Evolutionary conservation across 37 sponge, comb jelly and placozoan genomes (phyloP), one percentile per base, ranked within the genome.

Genomic region (Dysidea cf. avara): DNA sequence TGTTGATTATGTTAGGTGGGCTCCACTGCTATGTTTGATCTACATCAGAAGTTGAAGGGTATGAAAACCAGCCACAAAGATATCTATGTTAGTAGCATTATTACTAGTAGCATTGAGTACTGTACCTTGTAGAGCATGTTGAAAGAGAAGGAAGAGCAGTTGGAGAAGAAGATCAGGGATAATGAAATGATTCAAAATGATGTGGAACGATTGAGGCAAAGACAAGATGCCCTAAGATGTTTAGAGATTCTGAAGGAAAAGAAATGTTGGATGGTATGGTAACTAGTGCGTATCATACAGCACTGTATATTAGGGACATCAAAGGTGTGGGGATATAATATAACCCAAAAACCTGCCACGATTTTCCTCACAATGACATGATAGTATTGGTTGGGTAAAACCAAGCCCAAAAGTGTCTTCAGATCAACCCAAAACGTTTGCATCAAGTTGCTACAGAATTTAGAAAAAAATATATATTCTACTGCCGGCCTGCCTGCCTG

Each of bases 211-310:
- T 85, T 64, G 56, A 64, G 61, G 43, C 80, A 90, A 24, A 35
- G 89, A 30, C 77, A 93, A 74, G 32, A 79, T 7, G 61, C 63
- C 47, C 32, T 91, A 39, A 50, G 64, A 34, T 60, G 74, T 20
- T 73, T 97, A 11, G 68, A 79, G 24, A 56, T 68, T 22, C 74
- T 97, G 70, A 87, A 78, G 50, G 54, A 64, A 49, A 97, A 97
- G 83, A 86, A 94, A 37, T 62, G 48, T 39, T 93, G 94, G 98
- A 60, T 94, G 70, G 96, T 96, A 52, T 54, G 88, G 61, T 62
- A n/a, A 29, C 2, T 61, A 5, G 12, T n/a, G n/a, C n/a, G n/a
- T n/a, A n/a, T n/a, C n/a, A n/a, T n/a, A n/a, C n/a, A n/a, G n/a
- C n/a, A n/a, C n/a, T n/a, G n/a, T n/a, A n/a, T n/a, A n/a, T n/a